Conservation (phyloP, 2,797 vertebrate species). For the Xenops minutus region DNA sequence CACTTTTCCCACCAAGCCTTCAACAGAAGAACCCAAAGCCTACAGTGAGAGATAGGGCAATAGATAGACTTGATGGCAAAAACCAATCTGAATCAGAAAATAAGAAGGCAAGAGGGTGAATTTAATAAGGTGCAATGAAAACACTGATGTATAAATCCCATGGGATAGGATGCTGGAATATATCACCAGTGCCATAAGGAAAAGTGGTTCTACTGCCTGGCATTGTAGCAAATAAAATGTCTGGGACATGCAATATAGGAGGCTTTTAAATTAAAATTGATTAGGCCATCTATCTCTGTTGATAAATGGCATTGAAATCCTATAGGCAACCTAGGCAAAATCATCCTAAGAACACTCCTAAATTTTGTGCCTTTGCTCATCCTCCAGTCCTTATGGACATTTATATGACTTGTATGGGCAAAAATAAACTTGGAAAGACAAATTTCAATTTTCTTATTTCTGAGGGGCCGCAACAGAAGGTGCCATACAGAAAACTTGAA, state of each 20-base stretch:
- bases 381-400: background rate
- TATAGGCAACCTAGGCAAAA: background rate
- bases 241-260: background rate
- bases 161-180: background rate
- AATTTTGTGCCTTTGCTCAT: background rate
- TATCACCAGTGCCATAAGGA: background rate
- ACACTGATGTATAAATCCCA: background rate
- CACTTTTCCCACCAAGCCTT: background rate
- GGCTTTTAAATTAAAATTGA: conserved; percentile 43
- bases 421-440: background rate
- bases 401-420: background rate
- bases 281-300: conserved; percentile 13
- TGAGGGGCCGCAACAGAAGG: background rate
- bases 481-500: background rate
- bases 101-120: background rate
- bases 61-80: background rate
- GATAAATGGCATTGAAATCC: conserved; percentile 9
- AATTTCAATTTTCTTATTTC: background rate
- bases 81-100: background rate
- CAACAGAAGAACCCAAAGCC: background rate
- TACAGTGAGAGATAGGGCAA: accelerated
- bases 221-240: conserved; percentile 3
- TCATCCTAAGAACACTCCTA: background rate
- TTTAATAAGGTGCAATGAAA: background rate
- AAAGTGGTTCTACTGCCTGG: background rate